Percentiles rank a stretch among this genome's conserved stretches.
phyloP scores from a whole-genome alignment of 2,797 vertebrate genomes.

The Danio albolineatus region DNA sequence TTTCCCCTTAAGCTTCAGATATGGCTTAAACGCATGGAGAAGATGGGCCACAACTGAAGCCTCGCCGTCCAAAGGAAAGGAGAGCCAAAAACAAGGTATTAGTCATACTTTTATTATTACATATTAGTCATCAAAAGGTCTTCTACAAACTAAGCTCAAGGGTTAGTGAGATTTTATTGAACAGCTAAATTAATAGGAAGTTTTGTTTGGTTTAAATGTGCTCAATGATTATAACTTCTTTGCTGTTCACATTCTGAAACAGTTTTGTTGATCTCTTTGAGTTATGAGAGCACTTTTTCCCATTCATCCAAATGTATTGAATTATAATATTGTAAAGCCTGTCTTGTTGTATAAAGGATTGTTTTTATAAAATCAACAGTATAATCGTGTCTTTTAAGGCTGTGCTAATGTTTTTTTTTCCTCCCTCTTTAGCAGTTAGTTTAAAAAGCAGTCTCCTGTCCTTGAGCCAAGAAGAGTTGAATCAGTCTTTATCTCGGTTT shows the following conservation, averaged over 20 bases:
- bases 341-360: not conserved
- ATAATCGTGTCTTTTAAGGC: not conserved
- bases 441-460: constrained; percentile 88
- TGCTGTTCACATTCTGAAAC: constrained; percentile 94
- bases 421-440: constrained; percentile 65
- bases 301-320: not conserved
- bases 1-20: constrained; percentile 88
- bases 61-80: constrained; percentile 78
- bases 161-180: too few relatives aligned
- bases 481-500: constrained; percentile 85
- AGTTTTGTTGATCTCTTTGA: constrained; percentile 69
- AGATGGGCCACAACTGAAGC: constrained; percentile 87
- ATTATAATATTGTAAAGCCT: not conserved
- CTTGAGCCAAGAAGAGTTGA: constrained; percentile 86
- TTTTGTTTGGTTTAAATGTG: constrained; percentile 62
- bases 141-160: not conserved
- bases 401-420: constrained; percentile 12
- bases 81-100: constrained; percentile 82
- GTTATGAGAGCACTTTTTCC: constrained; percentile 75
- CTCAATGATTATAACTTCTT: constrained; percentile 85
- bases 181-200: not conserved
- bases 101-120: too few relatives aligned
- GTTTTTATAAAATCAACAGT: not conserved
- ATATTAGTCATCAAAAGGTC: too few relatives aligned
- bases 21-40: constrained; percentile 94